phyloP scores from a whole-genome alignment of 2,113 vertebrate species.

The Fulmarus glacialis region DNA sequence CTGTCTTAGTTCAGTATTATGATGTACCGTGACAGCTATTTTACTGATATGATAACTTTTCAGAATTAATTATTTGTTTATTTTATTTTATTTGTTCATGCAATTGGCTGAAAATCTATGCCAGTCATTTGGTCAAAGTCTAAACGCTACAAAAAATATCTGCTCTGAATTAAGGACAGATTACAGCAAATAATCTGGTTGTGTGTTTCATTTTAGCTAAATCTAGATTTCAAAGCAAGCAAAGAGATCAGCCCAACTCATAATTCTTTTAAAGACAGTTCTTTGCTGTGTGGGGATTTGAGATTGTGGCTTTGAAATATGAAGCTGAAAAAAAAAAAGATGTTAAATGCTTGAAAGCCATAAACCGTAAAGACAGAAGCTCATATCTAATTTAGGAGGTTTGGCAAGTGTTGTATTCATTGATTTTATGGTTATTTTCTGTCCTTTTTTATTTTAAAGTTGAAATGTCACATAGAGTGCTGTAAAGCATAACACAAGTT shows the following conservation, averaged over 20 bases:
- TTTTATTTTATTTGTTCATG: conserved; percentile 38
- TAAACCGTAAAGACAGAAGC: conserved; percentile 33
- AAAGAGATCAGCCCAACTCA: background rate
- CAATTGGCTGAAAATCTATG: conserved; percentile 11
- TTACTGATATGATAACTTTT: conserved; percentile 43
- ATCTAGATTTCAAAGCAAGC: background rate
- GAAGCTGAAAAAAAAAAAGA: background rate
- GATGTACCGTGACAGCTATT: conserved; percentile 10
- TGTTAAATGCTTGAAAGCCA: conserved; percentile 8
- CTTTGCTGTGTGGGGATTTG: background rate
- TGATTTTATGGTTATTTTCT: conserved; percentile 60
- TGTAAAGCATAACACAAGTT: conserved; percentile 40
- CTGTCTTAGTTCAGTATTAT: conserved; percentile 1
- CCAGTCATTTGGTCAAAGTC: background rate
- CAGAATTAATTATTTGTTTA: conserved; percentile 23
- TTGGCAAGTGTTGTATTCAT: conserved; percentile 43
- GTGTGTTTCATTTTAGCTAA: background rate
- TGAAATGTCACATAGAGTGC: conserved; percentile 40
- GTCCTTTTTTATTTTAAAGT: background rate
- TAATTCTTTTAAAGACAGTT: background rate
- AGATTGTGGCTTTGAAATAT: background rate
- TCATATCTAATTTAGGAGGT: conserved; percentile 58
- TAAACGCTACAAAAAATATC: background rate
- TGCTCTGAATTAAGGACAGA: background rate
- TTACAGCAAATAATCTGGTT: background rate